Conservation (phyloP, 2,113 vertebrate genomes). For the Suricata suricatta region DNA sequence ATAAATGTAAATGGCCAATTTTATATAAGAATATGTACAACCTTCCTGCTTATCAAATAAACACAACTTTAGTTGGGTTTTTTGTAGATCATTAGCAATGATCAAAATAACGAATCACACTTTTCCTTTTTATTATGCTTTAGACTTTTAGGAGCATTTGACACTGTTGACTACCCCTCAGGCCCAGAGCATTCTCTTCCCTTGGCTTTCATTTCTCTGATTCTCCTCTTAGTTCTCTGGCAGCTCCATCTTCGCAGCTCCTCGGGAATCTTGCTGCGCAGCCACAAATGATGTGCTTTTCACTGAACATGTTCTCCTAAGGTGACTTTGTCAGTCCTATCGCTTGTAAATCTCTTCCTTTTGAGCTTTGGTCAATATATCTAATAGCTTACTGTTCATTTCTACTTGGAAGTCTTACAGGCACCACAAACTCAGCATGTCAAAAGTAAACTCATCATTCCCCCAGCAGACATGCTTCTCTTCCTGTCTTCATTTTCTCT, state of each 20-base stretch:
- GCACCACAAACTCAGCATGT: not conserved
- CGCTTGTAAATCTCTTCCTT: not conserved
- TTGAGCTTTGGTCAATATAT: not conserved
- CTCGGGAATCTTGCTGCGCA: not conserved
- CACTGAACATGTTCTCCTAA: not conserved
- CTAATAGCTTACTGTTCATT: not conserved
- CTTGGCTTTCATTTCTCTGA: not conserved
- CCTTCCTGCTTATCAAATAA: constrained; percentile 1
- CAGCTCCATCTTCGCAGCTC: not conserved
- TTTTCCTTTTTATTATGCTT: not conserved
- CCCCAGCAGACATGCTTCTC: not conserved
- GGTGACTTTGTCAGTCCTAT: not conserved
- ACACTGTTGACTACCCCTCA: not conserved
- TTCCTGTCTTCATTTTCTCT: not conserved
- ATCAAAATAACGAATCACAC: constrained; percentile 17
- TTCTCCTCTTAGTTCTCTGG: not conserved
- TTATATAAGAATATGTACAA: not conserved
- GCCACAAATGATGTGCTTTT: not conserved
- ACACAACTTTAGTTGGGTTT: not conserved
- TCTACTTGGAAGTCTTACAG: not conserved
- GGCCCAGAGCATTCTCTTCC: not conserved
- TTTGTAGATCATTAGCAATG: not conserved
- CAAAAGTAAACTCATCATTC: not conserved
- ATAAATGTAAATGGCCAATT: not conserved
- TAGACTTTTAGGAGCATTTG: not conserved